Evolutionary conservation across 2,888 invertebrate species (phyloP).

Genomic region (Toxonevra muliebris): DNA sequence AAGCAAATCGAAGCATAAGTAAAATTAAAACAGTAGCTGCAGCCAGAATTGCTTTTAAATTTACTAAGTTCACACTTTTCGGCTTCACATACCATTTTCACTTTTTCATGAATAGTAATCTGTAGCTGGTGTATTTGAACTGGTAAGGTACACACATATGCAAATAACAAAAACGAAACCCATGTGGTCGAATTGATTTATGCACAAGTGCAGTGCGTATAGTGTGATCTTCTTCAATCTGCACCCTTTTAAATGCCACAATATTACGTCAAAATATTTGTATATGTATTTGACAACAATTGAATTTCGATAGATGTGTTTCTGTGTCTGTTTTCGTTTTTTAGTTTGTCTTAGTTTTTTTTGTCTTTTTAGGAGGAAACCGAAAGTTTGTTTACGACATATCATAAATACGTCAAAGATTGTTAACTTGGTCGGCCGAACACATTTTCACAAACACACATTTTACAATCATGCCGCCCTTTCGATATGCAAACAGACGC

Average conservation of each 20-base stretch:
- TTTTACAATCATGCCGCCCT: constrained; percentile 3
- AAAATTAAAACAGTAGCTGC: too few relatives aligned
- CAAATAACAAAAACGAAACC: neutral
- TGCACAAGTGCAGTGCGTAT: neutral
- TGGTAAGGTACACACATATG: neutral
- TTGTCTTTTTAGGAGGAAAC: constrained; percentile 12
- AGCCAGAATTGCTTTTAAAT: too few relatives aligned
- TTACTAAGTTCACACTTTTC: too few relatives aligned
- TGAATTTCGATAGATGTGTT: too few relatives aligned
- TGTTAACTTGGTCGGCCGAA: neutral
- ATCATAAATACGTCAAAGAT: constrained; percentile 22
- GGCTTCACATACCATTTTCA: neutral
- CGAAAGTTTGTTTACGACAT: constrained; percentile 24
- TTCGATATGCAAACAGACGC: constrained; percentile 6
- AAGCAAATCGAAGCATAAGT: too few relatives aligned
- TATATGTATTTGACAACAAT: neutral
- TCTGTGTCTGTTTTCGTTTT: too few relatives aligned
- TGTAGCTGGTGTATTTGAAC: neutral
- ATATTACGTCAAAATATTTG: constrained; percentile 18
- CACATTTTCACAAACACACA: neutral
- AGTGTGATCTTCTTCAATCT: neutral
- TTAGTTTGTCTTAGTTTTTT: neutral
- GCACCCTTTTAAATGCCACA: constrained; percentile 1
- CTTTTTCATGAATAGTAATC: neutral
- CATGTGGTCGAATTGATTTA: neutral